Evolutionary conservation across 2,113 vertebrate species (phyloP).

Genomic region (Heterocephalus glaber): DNA sequence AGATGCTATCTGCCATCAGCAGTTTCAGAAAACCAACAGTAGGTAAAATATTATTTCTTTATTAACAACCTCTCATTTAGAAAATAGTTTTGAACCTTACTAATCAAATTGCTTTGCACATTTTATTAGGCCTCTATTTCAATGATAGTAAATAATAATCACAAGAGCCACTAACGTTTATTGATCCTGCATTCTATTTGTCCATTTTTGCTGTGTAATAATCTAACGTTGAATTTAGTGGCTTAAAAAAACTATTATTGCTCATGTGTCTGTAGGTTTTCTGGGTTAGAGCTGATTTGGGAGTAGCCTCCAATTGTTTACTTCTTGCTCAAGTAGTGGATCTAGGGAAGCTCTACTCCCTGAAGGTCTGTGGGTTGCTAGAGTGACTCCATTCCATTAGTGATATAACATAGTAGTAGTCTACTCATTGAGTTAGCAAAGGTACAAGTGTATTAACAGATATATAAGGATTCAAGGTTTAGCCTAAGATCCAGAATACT

Average conservation of each 20-base stretch:
- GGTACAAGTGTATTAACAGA: background rate
- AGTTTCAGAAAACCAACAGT: conserved; percentile 58
- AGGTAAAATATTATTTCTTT: conserved; percentile 53
- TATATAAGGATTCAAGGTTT: background rate
- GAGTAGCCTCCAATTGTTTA: background rate
- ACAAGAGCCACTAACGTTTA: conserved; percentile 13
- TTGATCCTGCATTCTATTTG: background rate
- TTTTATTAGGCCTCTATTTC: conserved; percentile 41
- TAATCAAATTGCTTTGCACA: conserved; percentile 15
- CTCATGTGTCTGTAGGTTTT: background rate
- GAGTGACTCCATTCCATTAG: background rate
- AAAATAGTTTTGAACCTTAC: conserved; percentile 39
- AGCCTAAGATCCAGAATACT: background rate
- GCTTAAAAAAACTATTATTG: conserved; percentile 26
- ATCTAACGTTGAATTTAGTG: background rate
- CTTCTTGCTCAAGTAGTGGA: conserved; percentile 10
- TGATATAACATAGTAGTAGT: background rate
- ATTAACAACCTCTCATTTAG: conserved; percentile 25
- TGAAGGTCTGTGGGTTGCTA: background rate
- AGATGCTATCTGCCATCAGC: conserved; percentile 52
- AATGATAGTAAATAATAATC: conserved; percentile 28
- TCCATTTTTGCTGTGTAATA: conserved; percentile 46
- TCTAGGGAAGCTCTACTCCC: background rate
- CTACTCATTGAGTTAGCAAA: background rate
- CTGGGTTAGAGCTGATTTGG: background rate